These are phyloP conservation scores for Larimichthys polyactis DNA, from an alignment of 2,113 vertebrate genomes.

Conservation along the genomic window DNA sequence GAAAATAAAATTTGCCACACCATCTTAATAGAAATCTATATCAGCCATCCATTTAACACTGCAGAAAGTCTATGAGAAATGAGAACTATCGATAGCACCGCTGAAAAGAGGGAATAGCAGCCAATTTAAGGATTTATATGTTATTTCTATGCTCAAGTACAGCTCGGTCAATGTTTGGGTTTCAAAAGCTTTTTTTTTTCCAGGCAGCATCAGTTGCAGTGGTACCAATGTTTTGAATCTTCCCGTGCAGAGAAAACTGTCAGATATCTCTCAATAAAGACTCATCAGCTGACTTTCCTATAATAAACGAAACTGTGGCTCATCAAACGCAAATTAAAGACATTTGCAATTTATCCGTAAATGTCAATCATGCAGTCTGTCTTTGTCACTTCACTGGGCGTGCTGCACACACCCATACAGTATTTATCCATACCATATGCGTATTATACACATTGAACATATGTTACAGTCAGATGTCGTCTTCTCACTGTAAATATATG, in stretches of 20 bases:
- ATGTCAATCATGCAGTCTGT: not conserved
- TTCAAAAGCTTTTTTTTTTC: conserved; percentile 25
- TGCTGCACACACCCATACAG: not conserved
- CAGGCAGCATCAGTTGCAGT: conserved; percentile 8
- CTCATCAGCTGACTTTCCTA: not conserved
- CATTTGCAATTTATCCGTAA: not conserved
- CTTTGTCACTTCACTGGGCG: not conserved
- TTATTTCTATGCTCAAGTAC: conserved; percentile 50
- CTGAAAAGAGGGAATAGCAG: conserved; percentile 33
- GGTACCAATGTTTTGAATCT: not conserved
- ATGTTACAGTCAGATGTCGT: conserved; percentile 48
- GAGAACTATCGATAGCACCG: conserved; percentile 27
- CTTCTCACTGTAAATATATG: conserved; percentile 31
- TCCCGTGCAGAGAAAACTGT: not conserved
- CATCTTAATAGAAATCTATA: conserved; percentile 75
- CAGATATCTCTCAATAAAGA: conserved; percentile 10
- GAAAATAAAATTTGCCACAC: conserved; percentile 53
- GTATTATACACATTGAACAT: conserved; percentile 29
- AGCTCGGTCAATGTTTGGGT: conserved; percentile 34
- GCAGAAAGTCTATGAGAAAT: conserved; percentile 37
- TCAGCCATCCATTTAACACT: conserved; percentile 51
- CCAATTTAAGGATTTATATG: conserved; percentile 48
- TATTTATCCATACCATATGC: conserved; percentile 35
- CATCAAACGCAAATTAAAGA: not conserved
- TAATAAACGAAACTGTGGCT: not conserved